phyloP scores from a whole-genome alignment of 2,113 vertebrate genomes.

The Catharus minimus region DNA sequence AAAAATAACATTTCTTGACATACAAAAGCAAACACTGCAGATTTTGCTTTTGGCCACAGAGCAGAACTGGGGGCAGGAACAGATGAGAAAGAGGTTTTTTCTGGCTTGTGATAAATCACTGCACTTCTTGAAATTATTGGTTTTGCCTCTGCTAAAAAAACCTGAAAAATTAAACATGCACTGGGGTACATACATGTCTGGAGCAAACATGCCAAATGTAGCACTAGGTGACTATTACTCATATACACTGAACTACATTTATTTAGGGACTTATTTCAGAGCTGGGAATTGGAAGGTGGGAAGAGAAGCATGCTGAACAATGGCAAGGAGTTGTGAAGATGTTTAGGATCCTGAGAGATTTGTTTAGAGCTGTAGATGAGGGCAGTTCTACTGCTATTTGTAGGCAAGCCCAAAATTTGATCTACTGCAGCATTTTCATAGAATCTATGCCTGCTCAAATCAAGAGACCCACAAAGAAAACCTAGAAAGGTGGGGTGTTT shows the following conservation, averaged over 20 bases:
- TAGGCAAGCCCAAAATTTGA: background rate
- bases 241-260: background rate
- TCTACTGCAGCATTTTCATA: background rate
- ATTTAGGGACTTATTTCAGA: background rate
- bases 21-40: background rate
- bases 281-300: background rate
- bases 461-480: background rate
- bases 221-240: background rate
- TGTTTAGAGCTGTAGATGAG: background rate
- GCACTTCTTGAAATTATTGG: background rate
- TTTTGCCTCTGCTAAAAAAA: background rate
- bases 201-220: background rate
- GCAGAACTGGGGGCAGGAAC: background rate
- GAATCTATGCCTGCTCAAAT: background rate
- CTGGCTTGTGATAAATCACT: background rate
- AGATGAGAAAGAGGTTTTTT: background rate
- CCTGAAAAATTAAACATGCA: background rate
- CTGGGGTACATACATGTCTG: accelerated
- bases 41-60: background rate
- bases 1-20: background rate
- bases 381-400: background rate
- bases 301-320: background rate
- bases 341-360: background rate
- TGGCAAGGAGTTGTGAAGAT: background rate
- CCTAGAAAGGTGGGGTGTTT: background rate